Evolutionary conservation across 2,797 vertebrate species (phyloP).

Genomic region (Diceros bicornis): DNA sequence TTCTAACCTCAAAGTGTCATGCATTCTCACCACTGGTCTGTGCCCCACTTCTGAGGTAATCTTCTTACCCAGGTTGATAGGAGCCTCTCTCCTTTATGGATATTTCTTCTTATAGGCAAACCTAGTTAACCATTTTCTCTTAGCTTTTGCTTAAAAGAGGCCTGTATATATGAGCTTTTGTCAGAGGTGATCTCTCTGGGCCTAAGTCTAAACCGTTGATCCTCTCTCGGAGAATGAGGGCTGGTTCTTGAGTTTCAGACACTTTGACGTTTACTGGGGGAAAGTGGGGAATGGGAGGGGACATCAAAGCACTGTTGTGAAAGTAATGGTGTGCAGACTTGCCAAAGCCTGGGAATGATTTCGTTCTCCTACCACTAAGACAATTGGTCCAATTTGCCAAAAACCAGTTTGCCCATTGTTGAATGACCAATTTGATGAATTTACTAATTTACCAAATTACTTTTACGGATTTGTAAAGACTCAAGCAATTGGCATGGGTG

Average conservation of each 20-base stretch:
- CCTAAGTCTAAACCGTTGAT: not conserved
- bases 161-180: not conserved
- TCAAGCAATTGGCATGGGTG: slow-evolving; percentile 49
- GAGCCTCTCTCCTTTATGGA: not conserved
- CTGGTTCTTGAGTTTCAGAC: not conserved
- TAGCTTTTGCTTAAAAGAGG: slow-evolving; percentile 14
- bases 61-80: not conserved
- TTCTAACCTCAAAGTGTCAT: not conserved
- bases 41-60: not conserved
- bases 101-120: not conserved
- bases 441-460: slow-evolving; percentile 63
- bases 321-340: not conserved
- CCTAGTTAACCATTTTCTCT: not conserved
- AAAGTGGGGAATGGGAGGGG: not conserved
- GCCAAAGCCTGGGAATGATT: slow-evolving; percentile 44
- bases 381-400: slow-evolving; percentile 44
- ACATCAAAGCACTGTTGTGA: not conserved
- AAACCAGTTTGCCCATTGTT: slow-evolving; percentile 47
- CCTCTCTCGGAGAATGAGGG: not conserved
- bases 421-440: slow-evolving; percentile 68
- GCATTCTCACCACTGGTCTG: not conserved
- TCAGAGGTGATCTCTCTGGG: not conserved
- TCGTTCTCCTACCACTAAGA: not conserved
- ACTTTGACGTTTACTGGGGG: not conserved
- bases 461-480: slow-evolving; percentile 61